Evolutionary conservation across 2,113 vertebrate species (phyloP).

Genomic region (Neotoma lepida): DNA sequence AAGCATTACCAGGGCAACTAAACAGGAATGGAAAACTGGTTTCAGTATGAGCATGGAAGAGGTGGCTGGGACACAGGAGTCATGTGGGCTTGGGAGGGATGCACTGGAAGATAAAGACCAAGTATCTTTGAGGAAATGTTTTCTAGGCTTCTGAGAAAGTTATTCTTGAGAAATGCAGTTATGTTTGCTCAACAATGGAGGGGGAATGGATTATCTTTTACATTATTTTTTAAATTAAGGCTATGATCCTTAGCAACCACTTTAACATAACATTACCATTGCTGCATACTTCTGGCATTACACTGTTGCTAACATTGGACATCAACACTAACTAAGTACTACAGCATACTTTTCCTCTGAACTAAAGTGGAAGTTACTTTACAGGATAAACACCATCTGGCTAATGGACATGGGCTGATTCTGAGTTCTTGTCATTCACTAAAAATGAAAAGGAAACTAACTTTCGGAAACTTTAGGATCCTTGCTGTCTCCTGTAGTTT

Average conservation of each 20-base stretch:
- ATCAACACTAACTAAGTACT: not conserved
- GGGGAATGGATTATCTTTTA: conserved; percentile 28
- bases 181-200: conserved; percentile 36
- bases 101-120: not conserved
- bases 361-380: not conserved
- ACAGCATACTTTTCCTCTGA: not conserved
- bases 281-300: not conserved
- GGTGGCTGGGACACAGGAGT: not conserved
- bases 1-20: not conserved
- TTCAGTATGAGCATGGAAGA: not conserved
- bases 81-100: not conserved
- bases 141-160: conserved; percentile 27
- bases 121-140: conserved; percentile 37
- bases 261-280: not conserved
- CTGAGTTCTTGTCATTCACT: not conserved
- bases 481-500: not conserved
- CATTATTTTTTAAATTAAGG: conserved; percentile 68
- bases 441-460: conserved; percentile 40
- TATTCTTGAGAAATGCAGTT: conserved; percentile 53
- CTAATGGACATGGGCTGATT: not conserved
- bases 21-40: not conserved
- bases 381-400: not conserved
- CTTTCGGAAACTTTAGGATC: not conserved
- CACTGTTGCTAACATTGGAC: conserved; percentile 31
- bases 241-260: conserved; percentile 61